Evolutionary conservation across 2,888 invertebrate species (phyloP).

Genomic region (Venusia cambrica): DNA sequence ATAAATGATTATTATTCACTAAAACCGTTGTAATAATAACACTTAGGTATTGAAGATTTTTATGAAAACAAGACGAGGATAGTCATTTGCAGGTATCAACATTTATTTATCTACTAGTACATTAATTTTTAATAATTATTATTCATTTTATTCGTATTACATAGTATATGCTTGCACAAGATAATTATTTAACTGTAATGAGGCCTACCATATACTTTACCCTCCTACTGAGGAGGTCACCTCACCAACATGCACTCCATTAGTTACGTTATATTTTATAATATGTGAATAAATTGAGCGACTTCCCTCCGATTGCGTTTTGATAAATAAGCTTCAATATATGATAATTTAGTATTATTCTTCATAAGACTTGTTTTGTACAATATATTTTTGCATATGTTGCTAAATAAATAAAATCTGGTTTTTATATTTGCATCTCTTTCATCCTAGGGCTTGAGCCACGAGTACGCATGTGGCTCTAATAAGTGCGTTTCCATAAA

Average conservation of each 20-base stretch:
- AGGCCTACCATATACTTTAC: conserved; percentile 21
- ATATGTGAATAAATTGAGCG: no score
- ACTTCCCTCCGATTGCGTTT: no score
- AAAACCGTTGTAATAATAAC: conserved; percentile 12
- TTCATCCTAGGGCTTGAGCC: background rate
- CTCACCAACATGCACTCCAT: conserved; percentile 5
- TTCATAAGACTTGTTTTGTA: no score
- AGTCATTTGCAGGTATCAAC: conserved; percentile 34
- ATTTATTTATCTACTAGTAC: conserved; percentile 33
- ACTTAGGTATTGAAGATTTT: conserved; percentile 9
- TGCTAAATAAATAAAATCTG: no score
- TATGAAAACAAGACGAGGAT: conserved; percentile 30
- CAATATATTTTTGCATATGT: no score
- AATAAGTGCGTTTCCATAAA: no score
- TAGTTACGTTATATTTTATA: no score
- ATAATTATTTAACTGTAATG: conserved; percentile 27
- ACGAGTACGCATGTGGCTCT: no score
- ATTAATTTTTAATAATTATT: conserved; percentile 26
- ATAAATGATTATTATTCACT: conserved; percentile 7
- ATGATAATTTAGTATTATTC: no score
- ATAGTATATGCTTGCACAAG: conserved; percentile 18
- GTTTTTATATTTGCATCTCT: background rate
- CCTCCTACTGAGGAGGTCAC: conserved; percentile 2
- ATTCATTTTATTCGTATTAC: conserved; percentile 20
- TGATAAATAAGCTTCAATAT: no score